These are phyloP conservation scores for Pasiphila rectangulata DNA, from an alignment of 2,888 invertebrate species.

Conservation along the genomic window DNA sequence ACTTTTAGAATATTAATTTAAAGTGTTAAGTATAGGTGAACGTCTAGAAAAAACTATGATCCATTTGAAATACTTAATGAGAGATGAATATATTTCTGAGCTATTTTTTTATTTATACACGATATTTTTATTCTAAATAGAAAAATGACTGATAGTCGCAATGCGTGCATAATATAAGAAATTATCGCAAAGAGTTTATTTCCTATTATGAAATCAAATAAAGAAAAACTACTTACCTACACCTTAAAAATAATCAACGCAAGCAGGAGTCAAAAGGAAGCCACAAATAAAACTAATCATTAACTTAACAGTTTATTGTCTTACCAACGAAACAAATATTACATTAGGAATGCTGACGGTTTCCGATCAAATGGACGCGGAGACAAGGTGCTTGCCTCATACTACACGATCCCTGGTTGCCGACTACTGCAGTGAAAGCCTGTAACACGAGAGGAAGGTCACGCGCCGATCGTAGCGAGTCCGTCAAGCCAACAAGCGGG, in stretches of 20 bases:
- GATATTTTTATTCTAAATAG: too few relatives aligned
- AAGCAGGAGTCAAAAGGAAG: slow-evolving; percentile 41
- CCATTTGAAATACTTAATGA: too few relatives aligned
- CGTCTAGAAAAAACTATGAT: too few relatives aligned
- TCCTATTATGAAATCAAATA: background rate
- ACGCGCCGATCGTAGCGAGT: slow-evolving; percentile 57
- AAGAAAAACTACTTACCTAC: background rate
- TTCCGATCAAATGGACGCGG: slow-evolving; percentile 47
- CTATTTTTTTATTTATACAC: too few relatives aligned
- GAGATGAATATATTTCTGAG: too few relatives aligned
- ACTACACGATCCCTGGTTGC: slow-evolving; percentile 28
- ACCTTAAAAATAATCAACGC: slow-evolving; percentile 37
- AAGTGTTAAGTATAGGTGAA: too few relatives aligned
- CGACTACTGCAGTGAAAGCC: slow-evolving; percentile 72
- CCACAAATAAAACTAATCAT: slow-evolving; percentile 48
- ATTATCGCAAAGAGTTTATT: slow-evolving; percentile 19
- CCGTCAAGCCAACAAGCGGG: slow-evolving; percentile 72
- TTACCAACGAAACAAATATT: slow-evolving; percentile 62
- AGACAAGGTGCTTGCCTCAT: slow-evolving; percentile 27
- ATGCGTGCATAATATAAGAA: slow-evolving; percentile 13
- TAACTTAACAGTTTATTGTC: slow-evolving; percentile 72
- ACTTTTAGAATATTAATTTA: too few relatives aligned
- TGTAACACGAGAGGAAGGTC: slow-evolving; percentile 76
- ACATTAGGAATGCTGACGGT: slow-evolving; percentile 72
- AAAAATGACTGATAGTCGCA: too few relatives aligned